Conservation (phyloP, 2,888 invertebrate species). For the Dicycla oo region DNA sequence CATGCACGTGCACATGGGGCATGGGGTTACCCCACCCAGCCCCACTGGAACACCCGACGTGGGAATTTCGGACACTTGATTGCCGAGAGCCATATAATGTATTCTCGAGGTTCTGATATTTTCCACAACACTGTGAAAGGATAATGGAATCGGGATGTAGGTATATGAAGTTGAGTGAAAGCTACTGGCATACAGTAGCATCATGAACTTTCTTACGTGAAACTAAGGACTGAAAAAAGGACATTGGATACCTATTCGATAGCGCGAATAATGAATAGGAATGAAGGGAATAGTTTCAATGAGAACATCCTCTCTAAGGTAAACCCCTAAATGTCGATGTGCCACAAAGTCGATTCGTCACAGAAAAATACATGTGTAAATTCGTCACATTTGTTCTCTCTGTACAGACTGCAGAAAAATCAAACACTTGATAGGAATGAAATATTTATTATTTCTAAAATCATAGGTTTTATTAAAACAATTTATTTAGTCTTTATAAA, state of each 20-base stretch:
- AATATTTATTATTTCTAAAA: too few species aligned
- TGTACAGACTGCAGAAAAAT: too few species aligned
- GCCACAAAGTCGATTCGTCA: too few species aligned
- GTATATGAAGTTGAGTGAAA: not conserved
- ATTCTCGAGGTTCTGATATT: not conserved
- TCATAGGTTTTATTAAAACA: too few species aligned
- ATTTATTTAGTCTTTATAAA: too few species aligned
- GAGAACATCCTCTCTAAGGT: not conserved
- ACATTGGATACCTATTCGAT: too few species aligned
- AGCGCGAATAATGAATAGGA: not conserved
- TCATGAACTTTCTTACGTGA: not conserved
- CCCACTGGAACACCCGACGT: conserved; percentile 21
- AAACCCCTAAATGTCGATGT: too few species aligned
- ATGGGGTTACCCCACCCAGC: conserved; percentile 2
- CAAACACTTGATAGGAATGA: too few species aligned
- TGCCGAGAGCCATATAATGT: not conserved
- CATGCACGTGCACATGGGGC: not conserved
- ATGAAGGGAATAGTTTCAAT: not conserved
- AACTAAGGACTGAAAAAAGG: not conserved
- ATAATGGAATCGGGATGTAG: not conserved
- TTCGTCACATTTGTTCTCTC: too few species aligned
- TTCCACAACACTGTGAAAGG: not conserved
- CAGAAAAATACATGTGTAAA: too few species aligned
- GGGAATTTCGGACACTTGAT: not conserved
- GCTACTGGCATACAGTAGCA: not conserved